Evolutionary conservation across 2,113 vertebrate species (phyloP).

Genomic region (Lophura nycthemera): DNA sequence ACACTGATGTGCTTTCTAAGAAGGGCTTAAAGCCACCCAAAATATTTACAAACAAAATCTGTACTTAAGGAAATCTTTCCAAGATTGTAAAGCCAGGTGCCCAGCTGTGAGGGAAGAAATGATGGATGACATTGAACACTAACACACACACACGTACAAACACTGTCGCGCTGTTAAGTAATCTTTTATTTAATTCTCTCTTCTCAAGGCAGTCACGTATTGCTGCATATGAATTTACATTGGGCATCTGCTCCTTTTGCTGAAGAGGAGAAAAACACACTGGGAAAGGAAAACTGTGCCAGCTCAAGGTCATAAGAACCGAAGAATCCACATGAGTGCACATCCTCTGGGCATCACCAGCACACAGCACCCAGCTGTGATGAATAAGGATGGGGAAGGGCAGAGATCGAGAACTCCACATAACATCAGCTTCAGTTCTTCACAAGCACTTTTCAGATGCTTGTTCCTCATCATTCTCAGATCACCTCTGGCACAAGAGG

Average conservation of each 20-base stretch:
- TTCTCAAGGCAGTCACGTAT: background rate
- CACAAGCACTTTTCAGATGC: background rate
- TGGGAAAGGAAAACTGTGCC: background rate
- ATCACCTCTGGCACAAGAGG: background rate
- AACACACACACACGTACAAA: background rate
- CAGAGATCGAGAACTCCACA: background rate
- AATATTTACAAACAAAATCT: background rate
- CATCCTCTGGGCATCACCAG: background rate
- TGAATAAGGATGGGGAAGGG: background rate
- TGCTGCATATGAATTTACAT: background rate
- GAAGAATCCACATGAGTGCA: accelerated
- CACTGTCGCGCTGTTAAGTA: background rate
- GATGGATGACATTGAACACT: background rate
- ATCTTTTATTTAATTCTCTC: background rate
- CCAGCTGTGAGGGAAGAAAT: background rate
- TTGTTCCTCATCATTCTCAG: background rate
- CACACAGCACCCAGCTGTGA: background rate
- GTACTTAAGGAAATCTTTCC: background rate
- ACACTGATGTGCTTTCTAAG: background rate
- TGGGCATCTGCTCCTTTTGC: conserved; percentile 29
- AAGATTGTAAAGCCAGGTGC: background rate
- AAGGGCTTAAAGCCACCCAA: background rate
- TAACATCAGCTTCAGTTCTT: background rate
- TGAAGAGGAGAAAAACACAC: conserved; percentile 13
- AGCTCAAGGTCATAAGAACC: background rate